Evolutionary conservation across 2,888 invertebrate species (phyloP).

Genomic region (Eurois occulta): DNA sequence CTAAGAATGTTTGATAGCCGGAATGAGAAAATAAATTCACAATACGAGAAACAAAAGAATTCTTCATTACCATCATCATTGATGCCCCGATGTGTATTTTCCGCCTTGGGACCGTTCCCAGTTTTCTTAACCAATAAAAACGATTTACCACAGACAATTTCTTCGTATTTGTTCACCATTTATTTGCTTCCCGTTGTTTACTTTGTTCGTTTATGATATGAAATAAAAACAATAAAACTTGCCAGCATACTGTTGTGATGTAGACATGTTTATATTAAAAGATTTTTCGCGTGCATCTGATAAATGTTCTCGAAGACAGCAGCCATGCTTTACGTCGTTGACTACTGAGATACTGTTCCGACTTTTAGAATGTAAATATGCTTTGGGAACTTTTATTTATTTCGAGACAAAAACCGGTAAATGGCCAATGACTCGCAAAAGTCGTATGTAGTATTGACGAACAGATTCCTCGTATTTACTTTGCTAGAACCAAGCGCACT

Average conservation of each 20-base stretch:
- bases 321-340: background rate
- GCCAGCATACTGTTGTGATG: slow-evolving; percentile 37
- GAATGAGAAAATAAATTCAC: slow-evolving; percentile 44
- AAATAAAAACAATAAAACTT: slow-evolving; percentile 51
- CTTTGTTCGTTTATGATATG: slow-evolving; percentile 45
- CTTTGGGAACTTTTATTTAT: background rate
- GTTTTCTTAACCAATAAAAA: slow-evolving; percentile 47
- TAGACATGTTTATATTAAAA: slow-evolving; percentile 55
- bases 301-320: slow-evolving; percentile 20
- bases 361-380: slow-evolving; percentile 1
- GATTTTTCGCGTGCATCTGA: slow-evolving; percentile 39
- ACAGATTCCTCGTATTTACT: slow-evolving; percentile 4
- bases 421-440: background rate
- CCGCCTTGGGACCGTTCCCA: slow-evolving; percentile 6
- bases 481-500: background rate
- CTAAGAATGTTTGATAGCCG: slow-evolving; percentile 6
- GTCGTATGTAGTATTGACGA: background rate
- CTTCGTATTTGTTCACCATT: slow-evolving; percentile 46
- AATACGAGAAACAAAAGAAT: slow-evolving; percentile 41
- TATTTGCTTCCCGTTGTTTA: slow-evolving; percentile 51
- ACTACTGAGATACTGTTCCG: background rate
- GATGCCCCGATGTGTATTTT: slow-evolving; percentile 34
- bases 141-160: slow-evolving; percentile 48
- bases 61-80: slow-evolving; percentile 43
- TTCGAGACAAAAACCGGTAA: background rate